Percentiles rank a stretch among this genome's conserved stretches.
These are phyloP conservation scores for Zaprionus taronus DNA, from an alignment of 1,140 invertebrate species.

Conservation along the genomic window DNA sequence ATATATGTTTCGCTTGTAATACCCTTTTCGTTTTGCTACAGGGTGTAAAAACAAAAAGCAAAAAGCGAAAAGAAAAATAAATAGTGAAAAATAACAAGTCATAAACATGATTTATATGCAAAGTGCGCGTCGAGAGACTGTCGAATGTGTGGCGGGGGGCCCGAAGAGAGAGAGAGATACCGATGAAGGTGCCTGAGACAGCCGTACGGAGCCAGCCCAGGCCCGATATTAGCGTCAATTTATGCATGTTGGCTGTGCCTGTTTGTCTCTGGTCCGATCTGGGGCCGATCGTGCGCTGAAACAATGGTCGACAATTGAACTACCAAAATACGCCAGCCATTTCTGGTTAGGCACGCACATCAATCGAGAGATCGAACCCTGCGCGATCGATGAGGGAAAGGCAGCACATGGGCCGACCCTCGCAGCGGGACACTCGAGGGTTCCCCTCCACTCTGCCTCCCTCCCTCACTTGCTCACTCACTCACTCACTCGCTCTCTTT, in stretches of 20 bases:
- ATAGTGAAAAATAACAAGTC: slow-evolving; percentile 82
- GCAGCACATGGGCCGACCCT: slow-evolving; percentile 21
- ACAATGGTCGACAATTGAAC: slow-evolving; percentile 76
- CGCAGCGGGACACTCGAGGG: slow-evolving; percentile 33
- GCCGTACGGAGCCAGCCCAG: slow-evolving; percentile 23
- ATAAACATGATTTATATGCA: slow-evolving; percentile 83
- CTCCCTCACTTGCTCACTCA: slow-evolving; percentile 15
- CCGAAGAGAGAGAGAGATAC: background rate
- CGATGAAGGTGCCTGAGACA: background rate
- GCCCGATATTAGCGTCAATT: slow-evolving; percentile 75
- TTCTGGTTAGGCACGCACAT: slow-evolving; percentile 72
- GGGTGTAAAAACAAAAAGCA: slow-evolving; percentile 50
- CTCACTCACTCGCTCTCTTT: slow-evolving; percentile 48
- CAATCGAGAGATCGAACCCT: slow-evolving; percentile 24
- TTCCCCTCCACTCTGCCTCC: background rate
- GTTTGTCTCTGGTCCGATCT: slow-evolving; percentile 1
- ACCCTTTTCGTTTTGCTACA: background rate
- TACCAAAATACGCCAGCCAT: slow-evolving; percentile 76
- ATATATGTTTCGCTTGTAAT: background rate
- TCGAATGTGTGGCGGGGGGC: slow-evolving; percentile 6
- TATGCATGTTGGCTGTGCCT: slow-evolving; percentile 67
- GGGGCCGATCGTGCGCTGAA: slow-evolving; percentile 55
- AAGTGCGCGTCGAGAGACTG: slow-evolving; percentile 65
- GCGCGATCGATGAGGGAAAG: background rate
- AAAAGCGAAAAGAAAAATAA: slow-evolving; percentile 65